Conservation (phyloP, 1,140 invertebrate species). For the Diuraphis noxia region DNA sequence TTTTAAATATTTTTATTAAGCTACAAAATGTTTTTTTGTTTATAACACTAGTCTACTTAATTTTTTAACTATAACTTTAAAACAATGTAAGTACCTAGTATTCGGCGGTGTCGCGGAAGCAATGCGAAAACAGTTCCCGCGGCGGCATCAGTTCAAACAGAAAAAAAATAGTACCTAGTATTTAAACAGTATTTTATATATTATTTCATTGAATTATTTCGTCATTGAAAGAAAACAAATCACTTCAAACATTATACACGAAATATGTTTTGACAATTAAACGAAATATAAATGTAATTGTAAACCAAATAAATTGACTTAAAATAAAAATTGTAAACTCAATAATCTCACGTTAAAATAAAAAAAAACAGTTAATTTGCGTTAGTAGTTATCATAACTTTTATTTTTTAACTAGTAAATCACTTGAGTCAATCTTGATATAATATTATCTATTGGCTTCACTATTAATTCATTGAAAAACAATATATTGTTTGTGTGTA, state of each 20-base stretch:
- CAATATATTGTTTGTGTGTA: not conserved
- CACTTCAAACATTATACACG: not conserved
- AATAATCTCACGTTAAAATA: not conserved
- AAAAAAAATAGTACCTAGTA: no score
- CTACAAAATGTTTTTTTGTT: not conserved
- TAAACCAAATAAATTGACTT: not conserved
- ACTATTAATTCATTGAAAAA: not conserved
- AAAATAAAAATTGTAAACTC: not conserved
- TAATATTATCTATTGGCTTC: not conserved
- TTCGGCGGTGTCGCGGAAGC: no score
- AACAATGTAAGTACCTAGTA: no score
- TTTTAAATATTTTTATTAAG: not conserved
- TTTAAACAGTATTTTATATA: no score
- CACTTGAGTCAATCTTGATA: not conserved
- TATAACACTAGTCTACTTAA: not conserved
- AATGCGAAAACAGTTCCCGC: no score
- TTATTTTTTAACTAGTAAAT: no score
- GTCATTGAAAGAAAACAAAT: not conserved
- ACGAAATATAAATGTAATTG: no score
- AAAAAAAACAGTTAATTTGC: not conserved
- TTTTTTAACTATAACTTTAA: no score
- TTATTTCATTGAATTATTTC: no score
- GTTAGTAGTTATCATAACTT: no score
- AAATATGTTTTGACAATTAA: not conserved
- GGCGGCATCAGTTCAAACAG: no score